Percentiles rank a stretch among this genome's conserved stretches.
These are phyloP conservation scores for Notothenia coriiceps DNA, from an alignment of 2,113 vertebrate species.

Conservation along the genomic window DNA sequence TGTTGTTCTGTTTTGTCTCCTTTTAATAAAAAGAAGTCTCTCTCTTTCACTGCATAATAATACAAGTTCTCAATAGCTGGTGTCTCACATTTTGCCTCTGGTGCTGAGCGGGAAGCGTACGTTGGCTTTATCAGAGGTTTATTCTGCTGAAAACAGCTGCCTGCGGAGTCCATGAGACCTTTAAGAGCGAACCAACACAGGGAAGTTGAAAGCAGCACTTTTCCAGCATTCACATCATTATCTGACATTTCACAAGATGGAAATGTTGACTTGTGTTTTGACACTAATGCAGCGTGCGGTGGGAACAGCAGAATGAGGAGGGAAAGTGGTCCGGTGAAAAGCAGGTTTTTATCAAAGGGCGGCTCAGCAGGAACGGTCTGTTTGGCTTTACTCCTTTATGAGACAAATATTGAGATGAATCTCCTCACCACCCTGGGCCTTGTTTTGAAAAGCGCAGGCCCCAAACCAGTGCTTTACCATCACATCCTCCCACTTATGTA, in stretches of 20 bases:
- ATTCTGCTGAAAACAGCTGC: neutral
- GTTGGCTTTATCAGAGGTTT: neutral
- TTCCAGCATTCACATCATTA: conserved; percentile 7
- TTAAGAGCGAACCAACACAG: neutral
- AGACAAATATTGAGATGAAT: conserved; percentile 72
- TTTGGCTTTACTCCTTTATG: conserved; percentile 73
- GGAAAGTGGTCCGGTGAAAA: conserved; percentile 30
- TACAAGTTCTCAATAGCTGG: too few species aligned
- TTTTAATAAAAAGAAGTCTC: too few species aligned
- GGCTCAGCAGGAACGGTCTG: conserved; percentile 64
- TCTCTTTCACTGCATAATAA: too few species aligned
- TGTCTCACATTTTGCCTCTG: too few species aligned
- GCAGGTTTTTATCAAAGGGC: conserved; percentile 57
- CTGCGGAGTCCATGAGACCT: neutral
- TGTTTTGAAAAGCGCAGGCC: conserved; percentile 64
- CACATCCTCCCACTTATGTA: conserved; percentile 72
- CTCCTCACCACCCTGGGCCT: conserved; percentile 45
- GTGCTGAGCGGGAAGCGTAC: neutral
- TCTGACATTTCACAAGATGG: conserved; percentile 13
- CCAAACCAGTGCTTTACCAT: conserved; percentile 60
- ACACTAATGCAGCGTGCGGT: neutral
- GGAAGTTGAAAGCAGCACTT: neutral
- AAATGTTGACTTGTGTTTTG: conserved; percentile 25
- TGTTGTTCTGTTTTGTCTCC: neutral
- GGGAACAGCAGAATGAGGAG: conserved; percentile 15